These are phyloP conservation scores for Campylorhamphus procurvoides DNA, from an alignment of 2,113 vertebrate species.

Conservation along the genomic window DNA sequence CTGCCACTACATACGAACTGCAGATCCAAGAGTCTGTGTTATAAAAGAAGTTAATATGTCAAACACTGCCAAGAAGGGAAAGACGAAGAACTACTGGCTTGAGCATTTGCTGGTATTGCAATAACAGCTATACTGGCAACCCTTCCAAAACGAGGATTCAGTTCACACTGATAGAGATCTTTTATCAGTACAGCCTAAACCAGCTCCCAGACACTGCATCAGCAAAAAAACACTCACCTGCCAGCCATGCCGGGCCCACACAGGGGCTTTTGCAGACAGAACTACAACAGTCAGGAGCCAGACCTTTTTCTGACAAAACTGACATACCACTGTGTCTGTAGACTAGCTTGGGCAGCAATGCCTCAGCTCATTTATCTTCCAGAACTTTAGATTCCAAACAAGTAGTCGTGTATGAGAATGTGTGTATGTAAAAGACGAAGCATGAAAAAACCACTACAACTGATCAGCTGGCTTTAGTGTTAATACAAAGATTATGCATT, in stretches of 20 bases:
- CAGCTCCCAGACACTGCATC: not conserved
- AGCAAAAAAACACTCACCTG: not conserved
- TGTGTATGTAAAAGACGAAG: not conserved
- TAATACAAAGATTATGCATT: not conserved
- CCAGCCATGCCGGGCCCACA: not conserved
- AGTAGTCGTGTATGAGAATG: not conserved
- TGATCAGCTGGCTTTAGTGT: not conserved
- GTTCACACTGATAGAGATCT: not conserved
- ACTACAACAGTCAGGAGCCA: not conserved
- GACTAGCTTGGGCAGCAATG: not conserved
- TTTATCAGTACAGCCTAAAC: not conserved
- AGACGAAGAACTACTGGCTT: not conserved
- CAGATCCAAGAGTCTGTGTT: not conserved
- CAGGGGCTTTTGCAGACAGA: not conserved
- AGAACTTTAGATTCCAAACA: not conserved
- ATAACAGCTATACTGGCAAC: not conserved
- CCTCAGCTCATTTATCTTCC: not conserved
- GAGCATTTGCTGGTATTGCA: not conserved
- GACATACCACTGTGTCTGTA: not conserved
- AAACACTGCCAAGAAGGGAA: not conserved
- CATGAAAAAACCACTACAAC: not conserved
- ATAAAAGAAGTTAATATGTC: not conserved
- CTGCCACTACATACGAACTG: accelerated
- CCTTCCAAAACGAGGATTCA: not conserved
- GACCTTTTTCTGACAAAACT: not conserved